Base-by-base conservation (phyloP, 2,888 invertebrate species). In the Drosophila picticornis region DNA sequence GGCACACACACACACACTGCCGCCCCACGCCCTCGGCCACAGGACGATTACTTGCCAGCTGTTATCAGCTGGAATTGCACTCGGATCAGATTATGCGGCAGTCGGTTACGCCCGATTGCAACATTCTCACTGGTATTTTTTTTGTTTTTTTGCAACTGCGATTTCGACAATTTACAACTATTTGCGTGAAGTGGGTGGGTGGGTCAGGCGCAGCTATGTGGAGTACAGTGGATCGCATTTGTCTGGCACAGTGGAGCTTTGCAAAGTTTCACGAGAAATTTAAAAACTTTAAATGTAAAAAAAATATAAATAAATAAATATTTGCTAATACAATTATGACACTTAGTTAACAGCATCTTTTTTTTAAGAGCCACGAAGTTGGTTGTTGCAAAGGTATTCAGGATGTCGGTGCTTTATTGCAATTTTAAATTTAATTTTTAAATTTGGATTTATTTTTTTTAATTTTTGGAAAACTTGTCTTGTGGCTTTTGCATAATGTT, bases 131-230 rank as follows among this genome's bases (percentile, higher is more conserved):
- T 43, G 11, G 2, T 9, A 3, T 34, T 52, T 51, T 46, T 36
- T 50, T 50, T 43, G 36, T 59, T 72, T 59, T 72, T 71, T 88
- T 67, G 52, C 84, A 19, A 4, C 66, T 63, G 72, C 46, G 67
- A 58, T 81, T 81, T 68, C 70, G 65, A 70, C 78, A 75, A 78
- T 87, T 81, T 83, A 72, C 85, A 81, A 81, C 82, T 83, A 81
- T 83, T 81, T 72, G 67, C 36, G 38, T 36, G 36, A 13, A 36
- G n/a, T 36, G 51, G 34, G 2, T 38, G 36, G 38, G 10, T 25
- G 55, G 36, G 7, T 9, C 2, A 4, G 55, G 27, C 29, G 31
- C n/a, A 27, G 57, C 38, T 32, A 36, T 19, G 16, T 32, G 66
- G 38, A 27, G 56, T 59, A 84, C 70, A 63, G 64, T 70, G 74